Conservation (phyloP, 2,888 invertebrate genomes). For the Rambutsinella grinnellia region DNA sequence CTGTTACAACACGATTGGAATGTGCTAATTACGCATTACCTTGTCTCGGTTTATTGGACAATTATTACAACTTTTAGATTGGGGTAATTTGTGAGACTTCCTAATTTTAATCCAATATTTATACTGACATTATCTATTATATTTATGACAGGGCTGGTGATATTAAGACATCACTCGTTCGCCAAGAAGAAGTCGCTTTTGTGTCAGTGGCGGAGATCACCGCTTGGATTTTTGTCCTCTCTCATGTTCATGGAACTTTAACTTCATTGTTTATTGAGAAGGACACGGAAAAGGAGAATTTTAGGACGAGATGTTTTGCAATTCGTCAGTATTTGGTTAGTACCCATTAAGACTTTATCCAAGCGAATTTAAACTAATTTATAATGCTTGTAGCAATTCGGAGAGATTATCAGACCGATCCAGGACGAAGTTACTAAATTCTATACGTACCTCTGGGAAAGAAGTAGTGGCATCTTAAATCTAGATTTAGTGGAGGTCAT, state of each 20-base stretch:
- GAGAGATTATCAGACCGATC: conserved; percentile 17
- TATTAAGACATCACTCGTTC: conserved; percentile 35
- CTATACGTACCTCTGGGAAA: conserved; percentile 62
- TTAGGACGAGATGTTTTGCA: conserved; percentile 56
- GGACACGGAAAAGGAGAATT: conserved; percentile 62
- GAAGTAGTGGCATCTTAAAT: conserved; percentile 61
- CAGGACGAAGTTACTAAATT: conserved; percentile 54
- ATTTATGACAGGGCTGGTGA: conserved; percentile 51
- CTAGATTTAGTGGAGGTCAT: conserved; percentile 60
- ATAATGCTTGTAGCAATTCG: conserved; percentile 20
- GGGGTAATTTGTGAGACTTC: too few species aligned
- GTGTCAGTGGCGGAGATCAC: conserved; percentile 52
- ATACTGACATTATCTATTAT: not conserved
- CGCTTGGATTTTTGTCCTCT: conserved; percentile 62
- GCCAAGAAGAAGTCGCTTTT: conserved; percentile 52
- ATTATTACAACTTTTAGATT: conserved; percentile 52
- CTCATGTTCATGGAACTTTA: conserved; percentile 55
- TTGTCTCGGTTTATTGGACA: conserved; percentile 61
- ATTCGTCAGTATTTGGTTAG: conserved; percentile 59
- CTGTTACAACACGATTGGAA: conserved; percentile 35
- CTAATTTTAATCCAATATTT: not conserved
- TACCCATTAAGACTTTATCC: not conserved
- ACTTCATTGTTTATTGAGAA: conserved; percentile 63
- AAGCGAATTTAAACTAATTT: not conserved
- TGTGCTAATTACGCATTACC: conserved; percentile 56